phyloP scores from a whole-genome alignment of 2,113 vertebrate species.

The Erpornis zantholeuca region DNA sequence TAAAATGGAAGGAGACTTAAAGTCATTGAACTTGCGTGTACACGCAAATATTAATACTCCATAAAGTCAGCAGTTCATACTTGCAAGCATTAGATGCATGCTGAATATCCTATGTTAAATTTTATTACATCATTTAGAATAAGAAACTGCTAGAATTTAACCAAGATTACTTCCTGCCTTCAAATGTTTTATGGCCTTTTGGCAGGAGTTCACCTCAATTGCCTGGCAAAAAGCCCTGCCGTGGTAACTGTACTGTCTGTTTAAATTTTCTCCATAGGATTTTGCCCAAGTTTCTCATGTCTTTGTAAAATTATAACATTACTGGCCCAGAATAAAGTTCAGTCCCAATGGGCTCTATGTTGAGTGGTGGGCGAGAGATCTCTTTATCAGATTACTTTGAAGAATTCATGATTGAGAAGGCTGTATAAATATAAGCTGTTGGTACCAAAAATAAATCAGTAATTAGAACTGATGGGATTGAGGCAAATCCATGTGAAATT shows the following conservation, averaged over 20 bases:
- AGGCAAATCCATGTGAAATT: constrained; percentile 23
- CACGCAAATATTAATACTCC: not conserved
- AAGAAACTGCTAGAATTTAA: constrained; percentile 1
- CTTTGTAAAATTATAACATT: not conserved
- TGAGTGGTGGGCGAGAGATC: not conserved
- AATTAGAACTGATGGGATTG: constrained; percentile 28
- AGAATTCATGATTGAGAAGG: not conserved
- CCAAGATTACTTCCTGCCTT: not conserved
- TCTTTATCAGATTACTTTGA: constrained; percentile 8
- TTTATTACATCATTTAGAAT: not conserved
- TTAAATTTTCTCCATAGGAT: not conserved
- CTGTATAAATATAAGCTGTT: not conserved
- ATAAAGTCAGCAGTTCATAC: not conserved
- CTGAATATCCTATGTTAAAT: constrained; percentile 17
- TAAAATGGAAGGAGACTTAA: not conserved
- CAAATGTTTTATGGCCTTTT: constrained; percentile 4
- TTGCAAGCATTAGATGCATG: not conserved
- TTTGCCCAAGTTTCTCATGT: not conserved
- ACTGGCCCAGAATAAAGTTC: not conserved
- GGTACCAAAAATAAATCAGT: constrained; percentile 8
- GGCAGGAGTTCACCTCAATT: constrained; percentile 22
- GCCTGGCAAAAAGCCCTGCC: not conserved
- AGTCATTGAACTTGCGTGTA: not conserved
- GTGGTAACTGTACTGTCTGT: not conserved
- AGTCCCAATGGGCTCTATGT: accelerated